Evolutionary conservation across 2,113 vertebrate genomes (phyloP), one percentile per base, ranked within the genome.

Genomic region (Bagarius yarrelli): DNA sequence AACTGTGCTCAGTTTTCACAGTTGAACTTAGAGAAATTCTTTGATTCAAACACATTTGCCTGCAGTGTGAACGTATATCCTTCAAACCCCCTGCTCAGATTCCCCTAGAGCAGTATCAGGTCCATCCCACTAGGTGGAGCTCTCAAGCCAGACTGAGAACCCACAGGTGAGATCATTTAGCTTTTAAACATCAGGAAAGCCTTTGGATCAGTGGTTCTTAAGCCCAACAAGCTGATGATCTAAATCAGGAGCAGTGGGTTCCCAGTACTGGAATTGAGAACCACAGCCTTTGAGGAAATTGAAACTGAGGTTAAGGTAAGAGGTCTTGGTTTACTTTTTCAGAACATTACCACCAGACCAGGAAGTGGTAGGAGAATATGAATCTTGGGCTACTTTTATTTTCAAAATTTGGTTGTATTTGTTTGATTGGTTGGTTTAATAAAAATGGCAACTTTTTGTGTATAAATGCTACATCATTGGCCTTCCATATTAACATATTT

Each of bases 41-140:
- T n/a, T n/a, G n/a, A n/a, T n/a, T n/a, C n/a, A n/a, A n/a, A n/a
- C n/a, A n/a, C n/a, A n/a, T n/a, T n/a, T n/a, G n/a, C n/a, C n/a
- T n/a, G n/a, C n/a, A n/a, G n/a, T n/a, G n/a, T n/a, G n/a, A 36
- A 53, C 8, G 18, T 23, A 21, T 19, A 1, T 25, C 23, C 1
- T 59, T 8, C 6, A 23, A 67, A 27, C 0, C 34, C 1, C 9
- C 30, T 32, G 8, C 16, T 61, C 18, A 66, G 30, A 66, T 36
- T 64, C 18, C 32, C 21, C 16, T 36, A 34, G 32, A 21, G 63
- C 32, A 40, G 63, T 36, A 40, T 66, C 19, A 23, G 34, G 19
- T 40, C 13, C 19, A 66, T 23, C 4, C 67, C 67, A 70, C 40
- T 70, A 70, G 67, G n/a, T 69, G 66, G 36, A n/a, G 66, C 27